Base-by-base conservation (phyloP, 2,797 vertebrate genomes). In the Neosalanx taihuensis region DNA sequence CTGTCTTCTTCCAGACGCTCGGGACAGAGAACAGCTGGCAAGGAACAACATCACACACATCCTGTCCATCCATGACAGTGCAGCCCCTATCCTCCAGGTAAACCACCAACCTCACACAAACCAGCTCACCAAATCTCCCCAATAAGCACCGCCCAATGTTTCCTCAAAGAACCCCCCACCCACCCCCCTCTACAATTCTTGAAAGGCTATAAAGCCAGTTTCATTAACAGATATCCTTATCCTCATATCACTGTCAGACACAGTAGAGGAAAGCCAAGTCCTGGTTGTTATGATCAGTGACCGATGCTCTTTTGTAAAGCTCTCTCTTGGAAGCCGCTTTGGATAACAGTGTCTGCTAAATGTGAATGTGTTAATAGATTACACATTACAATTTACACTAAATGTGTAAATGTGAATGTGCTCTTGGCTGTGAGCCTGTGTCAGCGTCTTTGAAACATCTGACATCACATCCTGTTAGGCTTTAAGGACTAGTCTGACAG, bases 21-120 rank as follows among this genome's bases (percentile, higher is more conserved):
- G 94, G 86, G 95, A 98, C 79, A 78, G 94, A 70, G 96, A 97
- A 72, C 91, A 92, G 76, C 70, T 98, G 79, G 94, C 93, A 79
- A 94, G 89, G 84, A 96, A 97, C 90, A 98, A 97, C 86, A 95
- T 98, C 81, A 98, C 96, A 0, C 96, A 97, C 81, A 94, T 98
- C 86, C 92, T 99, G 76, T 91, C 92, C 53, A 91, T 94, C 69
- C 95, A 98, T 12, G 96, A 98, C 83, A 96, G 93, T 33, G 96
- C 97, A 9, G 91, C 95, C 26, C 96, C 97, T 4, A 92, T 96
- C 88, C 83, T 98, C 2, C 94, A 96, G 94, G 97, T 98, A 91
- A 91, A 89, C 73, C n/a, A 23, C 23, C 30, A 20, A 17, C 18
- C 30, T 37, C 31, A 64, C 63, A 18, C 31, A 37, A n/a, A 5